Evolutionary conservation across 2,113 vertebrate genomes (phyloP).

Genomic region (Lagopus leucura): DNA sequence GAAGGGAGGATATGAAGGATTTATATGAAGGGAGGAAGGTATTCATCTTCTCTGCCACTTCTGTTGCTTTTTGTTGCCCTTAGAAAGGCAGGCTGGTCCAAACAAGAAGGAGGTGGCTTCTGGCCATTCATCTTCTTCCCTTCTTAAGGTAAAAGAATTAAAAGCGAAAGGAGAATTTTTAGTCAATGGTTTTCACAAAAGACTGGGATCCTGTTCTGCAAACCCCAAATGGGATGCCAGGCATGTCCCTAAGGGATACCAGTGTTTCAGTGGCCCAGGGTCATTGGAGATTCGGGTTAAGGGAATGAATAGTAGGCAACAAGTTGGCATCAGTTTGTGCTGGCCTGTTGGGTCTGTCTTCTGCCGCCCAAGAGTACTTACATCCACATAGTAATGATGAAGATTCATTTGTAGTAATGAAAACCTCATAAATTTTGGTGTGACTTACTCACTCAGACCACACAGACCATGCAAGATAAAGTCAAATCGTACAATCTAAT

Average conservation of each 20-base stretch:
- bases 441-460: not conserved
- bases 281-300: not conserved
- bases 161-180: not conserved
- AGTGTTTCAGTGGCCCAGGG: not conserved
- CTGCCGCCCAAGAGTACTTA: not conserved
- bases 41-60: not conserved
- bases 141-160: not conserved
- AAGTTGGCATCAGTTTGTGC: fast-evolving
- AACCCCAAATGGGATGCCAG: not conserved
- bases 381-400: not conserved
- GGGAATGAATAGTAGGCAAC: not conserved
- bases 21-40: not conserved
- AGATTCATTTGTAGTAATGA: not conserved
- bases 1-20: not conserved
- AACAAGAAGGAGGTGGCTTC: not conserved
- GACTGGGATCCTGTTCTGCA: not conserved
- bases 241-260: too few species aligned
- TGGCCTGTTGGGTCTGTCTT: not conserved
- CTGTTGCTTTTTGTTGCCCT: not conserved
- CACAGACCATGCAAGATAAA: not conserved
- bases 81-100: not conserved
- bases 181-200: not conserved
- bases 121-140: not conserved
- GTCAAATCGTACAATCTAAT: not conserved
- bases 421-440: not conserved